These are phyloP conservation scores for Cygnus atratus DNA, from an alignment of 2,113 vertebrate species.

Conservation along the genomic window DNA sequence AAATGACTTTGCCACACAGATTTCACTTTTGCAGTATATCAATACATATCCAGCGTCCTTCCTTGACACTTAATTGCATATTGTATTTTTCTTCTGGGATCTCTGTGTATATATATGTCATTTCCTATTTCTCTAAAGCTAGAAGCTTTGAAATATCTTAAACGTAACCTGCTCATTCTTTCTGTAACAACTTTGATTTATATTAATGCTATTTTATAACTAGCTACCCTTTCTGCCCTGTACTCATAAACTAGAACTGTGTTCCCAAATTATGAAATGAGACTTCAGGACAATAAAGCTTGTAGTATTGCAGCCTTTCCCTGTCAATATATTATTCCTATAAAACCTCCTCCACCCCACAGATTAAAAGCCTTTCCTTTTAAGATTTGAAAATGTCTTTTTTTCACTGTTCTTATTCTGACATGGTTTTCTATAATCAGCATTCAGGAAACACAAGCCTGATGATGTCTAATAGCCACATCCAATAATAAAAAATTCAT, in stretches of 20 bases:
- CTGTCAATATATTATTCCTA: neutral
- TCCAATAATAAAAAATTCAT: neutral
- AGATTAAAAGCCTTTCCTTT: neutral
- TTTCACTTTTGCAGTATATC: neutral
- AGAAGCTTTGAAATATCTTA: slow-evolving; percentile 11
- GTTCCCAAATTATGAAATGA: neutral
- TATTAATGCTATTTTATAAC: slow-evolving; percentile 15
- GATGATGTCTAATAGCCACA: neutral
- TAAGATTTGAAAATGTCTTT: neutral
- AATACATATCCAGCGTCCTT: neutral
- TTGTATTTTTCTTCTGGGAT: neutral
- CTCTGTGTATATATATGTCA: neutral
- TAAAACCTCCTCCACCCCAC: neutral
- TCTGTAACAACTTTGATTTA: slow-evolving; percentile 45
- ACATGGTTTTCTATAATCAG: neutral
- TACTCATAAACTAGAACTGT: neutral
- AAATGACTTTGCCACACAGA: neutral
- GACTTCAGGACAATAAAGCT: neutral
- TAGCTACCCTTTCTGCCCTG: neutral
- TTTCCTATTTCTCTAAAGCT: slow-evolving; percentile 1
- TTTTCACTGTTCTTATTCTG: neutral
- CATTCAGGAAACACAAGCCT: neutral
- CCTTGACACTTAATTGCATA: neutral
- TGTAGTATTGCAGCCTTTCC: neutral
- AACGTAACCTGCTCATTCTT: slow-evolving; percentile 7